These are phyloP conservation scores for Adelognathus sp. DNA, from an alignment of 2,888 invertebrate species.

Conservation along the genomic window DNA sequence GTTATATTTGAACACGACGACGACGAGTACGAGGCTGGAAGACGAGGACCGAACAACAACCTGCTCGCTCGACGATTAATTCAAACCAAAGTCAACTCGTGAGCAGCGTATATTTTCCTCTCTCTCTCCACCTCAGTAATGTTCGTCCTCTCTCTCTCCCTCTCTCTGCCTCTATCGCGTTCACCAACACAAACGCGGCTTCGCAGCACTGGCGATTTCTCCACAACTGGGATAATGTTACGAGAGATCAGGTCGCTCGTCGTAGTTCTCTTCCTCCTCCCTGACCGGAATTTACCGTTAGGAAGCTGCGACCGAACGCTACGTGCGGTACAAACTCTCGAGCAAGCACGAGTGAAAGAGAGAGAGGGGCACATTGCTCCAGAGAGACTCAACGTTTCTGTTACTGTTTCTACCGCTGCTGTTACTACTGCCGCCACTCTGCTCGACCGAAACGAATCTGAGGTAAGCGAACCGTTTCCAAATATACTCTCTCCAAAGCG, in stretches of 20 bases:
- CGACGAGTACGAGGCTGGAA: not conserved
- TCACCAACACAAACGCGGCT: constrained; percentile 47
- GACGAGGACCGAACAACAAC: not conserved
- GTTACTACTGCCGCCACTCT: not conserved
- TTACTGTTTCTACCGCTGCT: constrained; percentile 38
- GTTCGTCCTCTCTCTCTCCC: not conserved
- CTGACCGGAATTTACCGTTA: constrained; percentile 74
- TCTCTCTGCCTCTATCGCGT: not conserved
- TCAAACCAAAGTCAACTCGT: constrained; percentile 14
- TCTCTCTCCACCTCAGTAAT: not conserved
- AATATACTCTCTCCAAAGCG: constrained; percentile 48
- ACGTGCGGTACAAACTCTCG: constrained; percentile 54
- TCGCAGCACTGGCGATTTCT: constrained; percentile 71
- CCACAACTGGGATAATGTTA: constrained; percentile 75
- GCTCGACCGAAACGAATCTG: constrained; percentile 49
- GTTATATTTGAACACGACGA: not conserved
- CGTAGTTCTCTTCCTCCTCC: constrained; percentile 15
- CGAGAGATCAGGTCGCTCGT: constrained; percentile 71
- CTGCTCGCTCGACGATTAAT: constrained; percentile 21
- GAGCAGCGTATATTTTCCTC: too few species aligned
- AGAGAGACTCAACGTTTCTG: constrained; percentile 34
- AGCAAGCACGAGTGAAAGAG: not conserved
- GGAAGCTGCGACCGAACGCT: constrained; percentile 43
- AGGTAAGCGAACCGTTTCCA: constrained; percentile 49
- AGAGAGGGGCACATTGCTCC: constrained; percentile 34